Base-by-base conservation (phyloP, 2,888 invertebrate species). In the Onchidella celtica region DNA sequence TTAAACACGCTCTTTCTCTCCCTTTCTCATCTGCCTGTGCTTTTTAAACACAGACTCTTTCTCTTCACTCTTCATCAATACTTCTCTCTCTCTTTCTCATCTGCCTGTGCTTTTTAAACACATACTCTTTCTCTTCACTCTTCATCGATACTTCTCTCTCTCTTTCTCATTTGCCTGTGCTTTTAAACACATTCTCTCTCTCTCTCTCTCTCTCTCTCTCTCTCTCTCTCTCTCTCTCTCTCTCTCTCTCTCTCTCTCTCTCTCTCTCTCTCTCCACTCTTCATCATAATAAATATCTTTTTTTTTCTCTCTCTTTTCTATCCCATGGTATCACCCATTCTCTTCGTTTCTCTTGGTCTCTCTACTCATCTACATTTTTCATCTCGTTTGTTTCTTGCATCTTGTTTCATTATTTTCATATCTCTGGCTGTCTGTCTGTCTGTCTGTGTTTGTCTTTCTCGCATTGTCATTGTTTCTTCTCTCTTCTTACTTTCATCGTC, bases 361-460 rank as follows among this genome's bases (percentile, higher is more conserved):
- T 29, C 65, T 21, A 65, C 29, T 9, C 14, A 24, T 21, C 32
- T 32, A 65, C 29, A 11, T 21, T 14, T 21, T 11, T 32, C 3
- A 4, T 29, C 32, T 14, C 65, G 4, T 32, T 32, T 32, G 27
- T 21, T 29, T 11, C 32, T 32, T 21, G 9, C 65, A 14, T 21
- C 38, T 38, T 79, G 24, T 27, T 34, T 65, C 40, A 57, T 63
- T 70, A 40, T 40, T 24, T 70, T n/a, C 24, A n/a, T 70, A 40
- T 40, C 47, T 70, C 79, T 65, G 40, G 40, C 72, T 70, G 59
- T 59, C 59, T 59, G 11, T 24, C 38, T 66, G 68, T 76, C 66
- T 70, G 69, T 70, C 59, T 55, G 40, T 38, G 55, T 38, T 38
- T 61, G 38, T 70, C 6, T 55, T 36, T 59, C 29, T 34, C 32